Evolutionary conservation across 2,797 vertebrate genomes (phyloP).

Genomic region (Perodicticus potto): DNA sequence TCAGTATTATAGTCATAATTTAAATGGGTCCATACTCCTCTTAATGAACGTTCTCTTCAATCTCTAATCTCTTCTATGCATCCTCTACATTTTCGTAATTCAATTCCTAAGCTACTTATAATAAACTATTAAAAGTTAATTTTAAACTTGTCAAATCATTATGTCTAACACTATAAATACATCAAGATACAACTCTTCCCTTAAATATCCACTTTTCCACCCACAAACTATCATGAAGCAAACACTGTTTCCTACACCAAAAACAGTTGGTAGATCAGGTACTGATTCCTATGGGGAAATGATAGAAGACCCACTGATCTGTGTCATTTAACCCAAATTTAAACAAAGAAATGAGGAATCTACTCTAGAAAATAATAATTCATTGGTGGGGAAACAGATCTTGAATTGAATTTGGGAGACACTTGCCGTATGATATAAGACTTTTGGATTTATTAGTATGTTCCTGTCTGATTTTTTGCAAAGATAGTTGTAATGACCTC

Average conservation of each 20-base stretch:
- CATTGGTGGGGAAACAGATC: not conserved
- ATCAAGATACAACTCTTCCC: no score
- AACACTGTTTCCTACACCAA: not conserved
- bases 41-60: no score
- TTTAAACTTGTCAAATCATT: no score
- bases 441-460: not conserved
- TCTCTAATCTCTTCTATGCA: no score
- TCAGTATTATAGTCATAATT: no score
- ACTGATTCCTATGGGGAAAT: not conserved
- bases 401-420: not conserved
- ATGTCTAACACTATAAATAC: no score
- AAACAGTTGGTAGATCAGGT: conserved; percentile 5
- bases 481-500: not conserved
- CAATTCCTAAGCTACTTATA: no score
- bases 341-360: not conserved
- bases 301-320: not conserved
- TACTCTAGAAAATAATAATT: conserved; percentile 2
- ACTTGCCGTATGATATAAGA: not conserved
- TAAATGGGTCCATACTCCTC: no score
- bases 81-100: no score
- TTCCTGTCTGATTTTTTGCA: conserved; percentile 17
- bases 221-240: not conserved
- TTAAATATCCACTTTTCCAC: no score
- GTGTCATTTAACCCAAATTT: not conserved
- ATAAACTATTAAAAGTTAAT: no score